These are phyloP conservation scores for Reticulitermes speratus DNA, from an alignment of 1,140 invertebrate species.

Conservation along the genomic window DNA sequence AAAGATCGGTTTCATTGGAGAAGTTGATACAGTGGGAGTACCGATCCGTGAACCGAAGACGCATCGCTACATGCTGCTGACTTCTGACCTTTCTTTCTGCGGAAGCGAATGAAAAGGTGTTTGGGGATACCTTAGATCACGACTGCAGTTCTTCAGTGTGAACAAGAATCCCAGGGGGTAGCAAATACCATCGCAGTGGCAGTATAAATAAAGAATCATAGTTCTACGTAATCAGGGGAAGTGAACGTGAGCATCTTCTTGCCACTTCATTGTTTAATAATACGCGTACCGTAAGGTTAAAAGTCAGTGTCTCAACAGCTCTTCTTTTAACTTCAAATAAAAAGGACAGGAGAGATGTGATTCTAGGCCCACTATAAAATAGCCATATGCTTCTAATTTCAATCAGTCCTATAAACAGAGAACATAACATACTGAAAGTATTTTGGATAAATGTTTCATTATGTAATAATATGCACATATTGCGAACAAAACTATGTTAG, in stretches of 20 bases:
- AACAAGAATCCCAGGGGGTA: background rate
- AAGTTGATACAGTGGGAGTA: background rate
- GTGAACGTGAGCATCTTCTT: background rate
- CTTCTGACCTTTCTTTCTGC: background rate
- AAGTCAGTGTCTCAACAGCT: no score
- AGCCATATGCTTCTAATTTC: no score
- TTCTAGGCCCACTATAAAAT: no score
- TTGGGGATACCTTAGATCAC: background rate
- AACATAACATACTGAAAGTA: no score
- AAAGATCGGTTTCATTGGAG: background rate
- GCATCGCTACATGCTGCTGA: background rate
- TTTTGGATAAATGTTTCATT: no score
- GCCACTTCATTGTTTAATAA: background rate
- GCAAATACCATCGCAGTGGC: background rate
- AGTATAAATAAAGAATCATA: background rate
- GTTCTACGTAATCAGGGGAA: background rate
- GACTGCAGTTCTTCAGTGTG: background rate
- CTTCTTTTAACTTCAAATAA: no score
- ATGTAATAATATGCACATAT: no score
- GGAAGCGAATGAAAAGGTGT: background rate
- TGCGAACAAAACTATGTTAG: no score
- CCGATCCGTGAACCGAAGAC: background rate
- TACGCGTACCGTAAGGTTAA: no score
- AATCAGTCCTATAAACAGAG: no score
- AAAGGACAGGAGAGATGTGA: no score